Evolutionary conservation across 2,888 invertebrate genomes (phyloP), one percentile per base, ranked within the genome.

Genomic region (Aphodius granarius): DNA sequence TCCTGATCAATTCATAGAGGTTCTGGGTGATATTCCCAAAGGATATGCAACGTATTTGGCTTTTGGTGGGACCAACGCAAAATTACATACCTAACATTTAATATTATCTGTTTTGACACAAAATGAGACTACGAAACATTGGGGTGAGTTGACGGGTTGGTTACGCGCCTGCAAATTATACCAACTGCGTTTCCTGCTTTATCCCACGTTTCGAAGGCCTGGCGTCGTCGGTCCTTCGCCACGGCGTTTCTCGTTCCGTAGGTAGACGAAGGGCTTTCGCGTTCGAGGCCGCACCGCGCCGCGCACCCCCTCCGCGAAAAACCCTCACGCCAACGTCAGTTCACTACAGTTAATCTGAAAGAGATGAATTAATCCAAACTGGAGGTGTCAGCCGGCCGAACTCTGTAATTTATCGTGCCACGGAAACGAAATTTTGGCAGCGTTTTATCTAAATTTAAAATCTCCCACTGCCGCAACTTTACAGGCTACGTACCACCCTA

Each of bases 401-500:
- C 84, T 81, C 82, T 80, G 82, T 86, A 86, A 87, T 87, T 87
- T 87, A 87, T 86, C 80, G 85, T 83, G 80, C 76, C 80, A 84
- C 86, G 85, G 86, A 84, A 85, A 85, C 86, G 86, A 86, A 86
- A 87, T 86, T 87, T 87, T 87, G 87, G 87, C 87, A 86, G 84
- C 84, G 86, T 86, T 86, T 86, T 87, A 87, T 87, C 87, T 87
- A 86, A 86, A 87, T 87, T 86, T 87, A 86, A 87, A 87, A 87
- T 87, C 86, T 86, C 84, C 63, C 68, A 66, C 63, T 78, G 84
- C 82, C 83, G 83, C 43, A 43, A 43, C 43, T 43, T 43, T 43
- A 43, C 43, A n/a, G 43, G 43, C 3, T 43, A 43, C 43, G 43
- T 43, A 43, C 43, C 9, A 9, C 13, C 43, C 9, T 43, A 43